Evolutionary conservation across 2,113 vertebrate species (phyloP), one percentile per base, ranked within the genome.

Genomic region (Hiodon alosoides): DNA sequence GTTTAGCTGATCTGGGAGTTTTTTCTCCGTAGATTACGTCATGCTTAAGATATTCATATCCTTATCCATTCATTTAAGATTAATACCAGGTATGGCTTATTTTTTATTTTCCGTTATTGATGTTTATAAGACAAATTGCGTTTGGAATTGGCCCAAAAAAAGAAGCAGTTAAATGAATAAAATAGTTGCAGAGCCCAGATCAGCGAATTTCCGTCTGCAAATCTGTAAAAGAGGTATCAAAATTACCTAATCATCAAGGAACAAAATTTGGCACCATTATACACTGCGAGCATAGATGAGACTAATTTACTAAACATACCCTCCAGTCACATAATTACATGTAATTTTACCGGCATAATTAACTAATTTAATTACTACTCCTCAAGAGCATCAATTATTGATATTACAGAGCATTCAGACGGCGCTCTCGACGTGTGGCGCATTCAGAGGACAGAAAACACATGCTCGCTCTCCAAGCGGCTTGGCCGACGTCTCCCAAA

Each of bases 361-460:
- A 98, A 98, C 97, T 98, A 98, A 98, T 98, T 98, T 98, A 98
- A 98, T 98, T 98, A 98, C 97, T 95, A 96, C 95, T 98, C 96
- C 95, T 98, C 97, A 96, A 98, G 95, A 98, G 96, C 96, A 97
- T 98, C 97, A 98, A 98, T 98, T 98, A 98, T 98, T 98, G 97
- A 98, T 95, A 97, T 98, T 97, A 96, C 94, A 94, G 95, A 98
- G 96, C 95, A 95, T 98, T 98, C 95, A 97, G 96, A 96, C 94
- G 94, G 93, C 92, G 93, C 95, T 93, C 95, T 95, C 94, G 90
- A 94, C 92, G 91, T 93, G 94, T 93, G 90, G 89, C 87, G 92
- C 94, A 94, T 96, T 94, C 93, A 93, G 93, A 97, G 96, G 96
- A 95, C 93, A 93, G 92, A 93, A 94, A 98, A 95, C 94, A 91